Percentiles rank a stretch among this genome's conserved stretches.
Evolutionary conservation across 2,888 invertebrate genomes (phyloP).

Genomic region (Antitype chi): DNA sequence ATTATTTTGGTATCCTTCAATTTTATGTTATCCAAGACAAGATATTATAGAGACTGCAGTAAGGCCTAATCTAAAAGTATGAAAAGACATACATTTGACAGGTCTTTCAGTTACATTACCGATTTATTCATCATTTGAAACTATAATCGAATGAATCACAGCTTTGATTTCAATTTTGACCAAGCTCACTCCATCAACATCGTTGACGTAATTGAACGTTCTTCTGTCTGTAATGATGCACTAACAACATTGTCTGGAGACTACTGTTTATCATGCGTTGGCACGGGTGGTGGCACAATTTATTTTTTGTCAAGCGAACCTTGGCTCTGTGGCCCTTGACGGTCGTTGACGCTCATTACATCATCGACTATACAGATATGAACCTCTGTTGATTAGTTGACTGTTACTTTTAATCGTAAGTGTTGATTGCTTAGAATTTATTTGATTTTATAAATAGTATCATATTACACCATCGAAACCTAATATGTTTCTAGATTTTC

Average conservation of each 20-base stretch:
- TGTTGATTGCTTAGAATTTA: slow-evolving; percentile 11
- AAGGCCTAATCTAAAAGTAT: not conserved
- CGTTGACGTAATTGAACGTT: slow-evolving; percentile 1
- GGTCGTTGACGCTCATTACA: slow-evolving; percentile 62
- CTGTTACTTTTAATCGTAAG: slow-evolving; percentile 6
- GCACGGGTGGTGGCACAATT: slow-evolving; percentile 59
- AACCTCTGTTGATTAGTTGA: slow-evolving; percentile 31
- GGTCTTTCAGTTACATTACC: not conserved
- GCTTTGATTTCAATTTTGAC: not conserved
- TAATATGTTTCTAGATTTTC: not conserved
- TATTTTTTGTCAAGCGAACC: slow-evolving; percentile 60
- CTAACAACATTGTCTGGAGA: slow-evolving; percentile 33
- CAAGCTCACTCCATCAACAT: not conserved
- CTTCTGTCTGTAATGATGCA: slow-evolving; percentile 26
- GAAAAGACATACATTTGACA: not conserved
- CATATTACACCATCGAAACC: not conserved
- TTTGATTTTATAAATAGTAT: not conserved
- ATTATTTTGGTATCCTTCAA: no score
- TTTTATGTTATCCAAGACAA: no score
- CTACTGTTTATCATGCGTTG: slow-evolving; percentile 47
- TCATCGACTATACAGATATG: slow-evolving; percentile 54
- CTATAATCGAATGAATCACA: not conserved
- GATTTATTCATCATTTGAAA: not conserved
- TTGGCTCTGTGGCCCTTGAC: slow-evolving; percentile 64
- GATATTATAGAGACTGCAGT: not conserved